These are phyloP conservation scores for Lagenorhynchus albirostris DNA, from an alignment of 2,113 vertebrate species.

Conservation along the genomic window DNA sequence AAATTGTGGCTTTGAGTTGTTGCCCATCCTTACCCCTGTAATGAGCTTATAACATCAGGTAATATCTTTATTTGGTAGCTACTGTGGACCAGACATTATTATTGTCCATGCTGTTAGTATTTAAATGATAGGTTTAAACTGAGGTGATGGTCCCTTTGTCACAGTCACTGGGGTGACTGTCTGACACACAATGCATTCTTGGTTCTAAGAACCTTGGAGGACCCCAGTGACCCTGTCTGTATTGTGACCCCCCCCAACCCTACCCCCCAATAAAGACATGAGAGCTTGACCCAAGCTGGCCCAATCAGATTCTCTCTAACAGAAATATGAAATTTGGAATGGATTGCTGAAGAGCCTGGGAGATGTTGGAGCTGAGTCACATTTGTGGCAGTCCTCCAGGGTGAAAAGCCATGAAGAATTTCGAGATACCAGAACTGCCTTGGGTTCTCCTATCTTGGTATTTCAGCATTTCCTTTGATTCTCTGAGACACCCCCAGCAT, in stretches of 20 bases:
- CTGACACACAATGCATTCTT: not conserved
- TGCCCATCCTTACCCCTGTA: not conserved
- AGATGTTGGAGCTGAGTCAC: slow-evolving; percentile 22
- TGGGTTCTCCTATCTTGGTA: slow-evolving; percentile 44
- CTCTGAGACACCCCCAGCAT: slow-evolving; percentile 42
- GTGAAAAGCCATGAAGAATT: slow-evolving; percentile 22
- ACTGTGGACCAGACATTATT: not conserved
- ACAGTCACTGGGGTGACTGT: not conserved
- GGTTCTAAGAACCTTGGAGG: not conserved
- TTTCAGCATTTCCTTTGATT: slow-evolving; percentile 62
- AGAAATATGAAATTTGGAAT: slow-evolving; percentile 23
- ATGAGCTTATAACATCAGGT: not conserved
- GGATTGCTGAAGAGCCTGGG: not conserved
- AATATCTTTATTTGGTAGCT: not conserved
- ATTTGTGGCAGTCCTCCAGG: slow-evolving; percentile 42
- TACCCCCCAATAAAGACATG: not conserved
- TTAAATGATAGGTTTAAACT: not conserved
- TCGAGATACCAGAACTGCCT: not conserved
- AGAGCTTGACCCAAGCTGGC: not conserved
- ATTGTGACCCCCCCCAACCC: not conserved
- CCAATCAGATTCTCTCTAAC: not conserved
- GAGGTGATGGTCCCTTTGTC: not conserved
- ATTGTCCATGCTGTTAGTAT: not conserved
- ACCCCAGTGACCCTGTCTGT: not conserved
- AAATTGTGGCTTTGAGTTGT: not conserved